Evolutionary conservation across 2,888 invertebrate species (phyloP).

Genomic region (Lasioglossum lativentre): DNA sequence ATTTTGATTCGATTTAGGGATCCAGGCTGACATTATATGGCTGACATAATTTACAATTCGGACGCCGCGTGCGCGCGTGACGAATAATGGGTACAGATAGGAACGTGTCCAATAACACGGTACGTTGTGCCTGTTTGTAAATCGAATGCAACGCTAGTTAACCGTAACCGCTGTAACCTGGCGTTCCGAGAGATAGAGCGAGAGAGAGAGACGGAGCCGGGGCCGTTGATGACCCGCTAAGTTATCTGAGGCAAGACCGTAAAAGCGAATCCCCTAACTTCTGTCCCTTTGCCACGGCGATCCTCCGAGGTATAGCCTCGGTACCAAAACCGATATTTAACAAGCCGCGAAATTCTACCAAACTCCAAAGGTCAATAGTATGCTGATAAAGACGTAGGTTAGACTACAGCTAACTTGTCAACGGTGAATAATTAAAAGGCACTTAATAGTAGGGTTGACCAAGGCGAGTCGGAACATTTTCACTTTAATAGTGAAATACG

Average conservation of each 20-base stretch:
- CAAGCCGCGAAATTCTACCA: not conserved
- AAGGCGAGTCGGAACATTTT: not conserved
- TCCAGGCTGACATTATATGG: conserved; percentile 60
- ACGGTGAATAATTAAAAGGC: conserved; percentile 28
- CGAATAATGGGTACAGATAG: conserved; percentile 66
- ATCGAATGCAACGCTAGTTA: conserved; percentile 59
- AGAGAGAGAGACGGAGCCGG: not conserved
- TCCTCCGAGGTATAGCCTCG: not conserved
- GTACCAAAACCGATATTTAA: conserved; percentile 5
- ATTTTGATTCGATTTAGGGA: conserved; percentile 71
- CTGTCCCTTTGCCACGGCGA: not conserved
- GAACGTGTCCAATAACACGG: conserved; percentile 64
- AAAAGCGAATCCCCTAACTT: conserved; percentile 33
- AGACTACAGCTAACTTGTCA: conserved; percentile 2
- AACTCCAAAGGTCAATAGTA: conserved; percentile 6
- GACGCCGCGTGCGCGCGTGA: conserved; percentile 56
- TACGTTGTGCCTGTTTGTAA: conserved; percentile 61
- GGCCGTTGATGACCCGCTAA: conserved; percentile 32
- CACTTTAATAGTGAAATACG: not conserved
- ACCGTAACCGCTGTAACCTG: conserved; percentile 27
- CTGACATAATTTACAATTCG: conserved; percentile 64
- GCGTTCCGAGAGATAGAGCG: not conserved
- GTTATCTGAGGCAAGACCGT: conserved; percentile 19
- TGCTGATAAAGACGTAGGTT: conserved; percentile 15
- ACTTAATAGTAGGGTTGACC: conserved; percentile 14